Base-by-base conservation (phyloP, 2,888 invertebrate species). In the Fragum fragum region DNA sequence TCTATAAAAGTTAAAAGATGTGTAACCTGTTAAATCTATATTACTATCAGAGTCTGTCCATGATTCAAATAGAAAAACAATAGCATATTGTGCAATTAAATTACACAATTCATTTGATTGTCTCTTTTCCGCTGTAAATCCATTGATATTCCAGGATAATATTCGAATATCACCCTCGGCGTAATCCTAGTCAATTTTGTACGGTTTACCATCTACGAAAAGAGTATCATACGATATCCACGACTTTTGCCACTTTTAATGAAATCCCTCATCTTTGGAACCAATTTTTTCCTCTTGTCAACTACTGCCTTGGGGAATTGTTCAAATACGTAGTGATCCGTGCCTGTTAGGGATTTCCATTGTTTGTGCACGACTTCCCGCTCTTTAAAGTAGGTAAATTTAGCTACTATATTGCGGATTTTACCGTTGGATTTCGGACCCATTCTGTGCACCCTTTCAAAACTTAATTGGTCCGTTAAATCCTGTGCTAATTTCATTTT, bases 1-100 rank as follows among this genome's bases (percentile, higher is more conserved):
- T 63, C 76, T 63, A 26, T 61, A 79, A 32, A 79, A 74, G 21
- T 79, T 79, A 52, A 57, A 52, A 18, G 32, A 59, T 3, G 32
- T 42, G 55, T 70, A 74, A 32, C 63, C 63, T 42, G 18, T 28
- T 26, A 76, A 26, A 14, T 70, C 61, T 0, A 57, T 14, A 23
- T 14, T 57, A 6, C 23, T 23, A 21, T 57, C 21, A 14, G 16
- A 3, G 14, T 57, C 28, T 6, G 57, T 57, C 57, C 57, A 57
- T 3, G 57, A 2, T 57, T 57, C 57, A 23, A 26, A 23, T 23
- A 63, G 28, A 32, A 63, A 32, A 28, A 63, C 36, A 32, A 63
- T 63, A 36, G 9, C 63, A 29, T 32, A 2, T n/a, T 61, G 21
- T 2, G 26, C 11, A 28, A 73, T 14, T 7, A 61, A 7, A 9